A percentile compares a stretch with the other conserved stretches of the same genome.
phyloP scores from a whole-genome alignment of 2,113 vertebrate genomes.

The Galeopterus variegatus region DNA sequence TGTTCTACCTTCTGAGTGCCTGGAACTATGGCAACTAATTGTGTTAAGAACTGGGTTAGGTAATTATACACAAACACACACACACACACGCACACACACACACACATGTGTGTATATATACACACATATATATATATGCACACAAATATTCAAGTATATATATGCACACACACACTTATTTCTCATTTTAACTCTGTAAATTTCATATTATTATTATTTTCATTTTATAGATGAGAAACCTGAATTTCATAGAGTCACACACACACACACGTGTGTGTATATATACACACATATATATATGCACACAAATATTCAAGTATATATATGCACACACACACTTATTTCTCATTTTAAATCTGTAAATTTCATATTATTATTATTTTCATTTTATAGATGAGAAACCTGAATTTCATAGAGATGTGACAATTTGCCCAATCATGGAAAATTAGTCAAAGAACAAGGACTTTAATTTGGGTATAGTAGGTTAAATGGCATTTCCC shows the following conservation, averaged over 20 bases:
- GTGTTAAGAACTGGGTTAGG: background rate
- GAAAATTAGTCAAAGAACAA: background rate
- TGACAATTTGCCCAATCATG: background rate
- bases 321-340: background rate
- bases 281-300: too few species aligned
- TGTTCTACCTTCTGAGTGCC: background rate
- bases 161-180: background rate
- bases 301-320: too few species aligned
- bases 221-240: background rate
- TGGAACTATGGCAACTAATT: background rate
- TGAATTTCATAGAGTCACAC: background rate
- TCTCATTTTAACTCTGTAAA: slow-evolving; percentile 23
- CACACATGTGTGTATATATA: too few species aligned
- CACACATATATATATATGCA: background rate
- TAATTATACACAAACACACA: background rate
- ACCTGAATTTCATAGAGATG: background rate
- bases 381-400: slow-evolving; percentile 22
- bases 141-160: background rate
- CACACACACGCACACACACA: background rate
- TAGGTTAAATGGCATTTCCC: background rate
- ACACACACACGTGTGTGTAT: too few species aligned
- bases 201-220: background rate
- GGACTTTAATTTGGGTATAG: background rate
- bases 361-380: background rate
- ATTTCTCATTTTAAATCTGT: background rate